phyloP scores from a whole-genome alignment of 2,888 invertebrate genomes.

The Ischnus inquisitorius region DNA sequence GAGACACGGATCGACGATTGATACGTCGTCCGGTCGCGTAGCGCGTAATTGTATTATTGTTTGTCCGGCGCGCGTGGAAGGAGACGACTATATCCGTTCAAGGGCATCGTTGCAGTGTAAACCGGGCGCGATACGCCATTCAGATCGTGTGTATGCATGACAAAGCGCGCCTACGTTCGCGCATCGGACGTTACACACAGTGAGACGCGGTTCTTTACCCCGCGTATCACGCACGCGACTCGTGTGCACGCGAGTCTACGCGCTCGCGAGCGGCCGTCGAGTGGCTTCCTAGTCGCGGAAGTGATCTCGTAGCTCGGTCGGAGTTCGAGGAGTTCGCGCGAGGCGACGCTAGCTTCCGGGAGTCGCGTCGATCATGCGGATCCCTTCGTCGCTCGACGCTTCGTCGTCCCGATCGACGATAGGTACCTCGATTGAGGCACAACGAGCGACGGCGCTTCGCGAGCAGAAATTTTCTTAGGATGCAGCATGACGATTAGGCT shows the following conservation, averaged over 20 bases:
- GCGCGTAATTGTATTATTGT: slow-evolving; percentile 76
- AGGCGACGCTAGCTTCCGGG: slow-evolving; percentile 43
- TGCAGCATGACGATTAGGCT: no score
- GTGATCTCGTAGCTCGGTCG: neutral
- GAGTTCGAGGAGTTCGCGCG: slow-evolving; percentile 34
- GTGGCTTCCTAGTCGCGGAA: slow-evolving; percentile 24
- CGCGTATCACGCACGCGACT: slow-evolving; percentile 26
- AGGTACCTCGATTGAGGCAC: neutral
- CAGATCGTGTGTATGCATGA: slow-evolving; percentile 69
- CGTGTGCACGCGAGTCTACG: neutral
- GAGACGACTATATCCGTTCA: slow-evolving; percentile 77
- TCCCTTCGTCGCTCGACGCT: neutral
- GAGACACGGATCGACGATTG: neutral
- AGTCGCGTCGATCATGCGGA: slow-evolving; percentile 38
- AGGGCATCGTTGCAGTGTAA: slow-evolving; percentile 71
- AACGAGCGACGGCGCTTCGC: no score
- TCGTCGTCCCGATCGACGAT: slow-evolving; percentile 19
- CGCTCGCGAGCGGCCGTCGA: slow-evolving; percentile 3
- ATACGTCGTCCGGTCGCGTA: slow-evolving; percentile 6
- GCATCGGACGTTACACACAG: slow-evolving; percentile 7
- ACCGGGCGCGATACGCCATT: slow-evolving; percentile 71
- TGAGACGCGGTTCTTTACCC: slow-evolving; percentile 37
- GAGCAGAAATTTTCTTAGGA: no score
- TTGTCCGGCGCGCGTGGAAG: slow-evolving; percentile 56
- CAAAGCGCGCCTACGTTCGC: slow-evolving; percentile 8